These are phyloP conservation scores for Eleutherodactylus coqui DNA, from an alignment of 2,797 vertebrate genomes.

Conservation along the genomic window DNA sequence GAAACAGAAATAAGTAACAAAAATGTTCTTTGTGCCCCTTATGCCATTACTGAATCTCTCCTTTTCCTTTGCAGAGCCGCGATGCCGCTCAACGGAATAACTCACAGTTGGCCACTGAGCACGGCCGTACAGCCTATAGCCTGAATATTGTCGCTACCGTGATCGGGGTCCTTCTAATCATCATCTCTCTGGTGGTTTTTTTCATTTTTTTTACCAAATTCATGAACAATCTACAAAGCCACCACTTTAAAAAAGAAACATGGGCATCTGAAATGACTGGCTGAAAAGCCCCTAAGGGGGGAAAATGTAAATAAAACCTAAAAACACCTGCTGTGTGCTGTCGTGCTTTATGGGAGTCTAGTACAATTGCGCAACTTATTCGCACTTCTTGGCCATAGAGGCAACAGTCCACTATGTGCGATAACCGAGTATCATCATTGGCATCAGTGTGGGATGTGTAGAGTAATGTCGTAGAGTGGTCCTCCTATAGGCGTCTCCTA, in stretches of 20 bases:
- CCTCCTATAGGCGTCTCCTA: too few relatives aligned
- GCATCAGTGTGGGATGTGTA: too few relatives aligned
- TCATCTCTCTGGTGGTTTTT: background rate
- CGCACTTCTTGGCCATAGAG: too few relatives aligned
- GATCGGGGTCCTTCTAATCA: background rate
- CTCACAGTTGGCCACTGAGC: background rate
- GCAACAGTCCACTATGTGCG: too few relatives aligned
- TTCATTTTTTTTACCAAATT: background rate
- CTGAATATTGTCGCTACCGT: constrained; percentile 18
- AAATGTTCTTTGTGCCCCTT: background rate
- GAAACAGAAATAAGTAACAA: background rate
- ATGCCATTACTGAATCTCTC: background rate
- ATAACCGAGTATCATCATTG: too few relatives aligned
- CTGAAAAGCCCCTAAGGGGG: too few relatives aligned
- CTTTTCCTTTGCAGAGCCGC: constrained; percentile 25
- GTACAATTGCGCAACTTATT: too few relatives aligned
- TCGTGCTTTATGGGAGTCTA: background rate
- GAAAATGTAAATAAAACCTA: background rate
- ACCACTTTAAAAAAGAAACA: background rate
- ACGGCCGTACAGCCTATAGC: background rate
- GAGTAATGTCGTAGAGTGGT: too few relatives aligned
- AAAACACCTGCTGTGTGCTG: background rate
- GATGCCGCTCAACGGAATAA: constrained; percentile 7
- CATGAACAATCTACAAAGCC: background rate
- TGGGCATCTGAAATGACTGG: too few relatives aligned